These are phyloP conservation scores for Mallotus villosus DNA, from an alignment of 2,797 vertebrate species.

Conservation along the genomic window DNA sequence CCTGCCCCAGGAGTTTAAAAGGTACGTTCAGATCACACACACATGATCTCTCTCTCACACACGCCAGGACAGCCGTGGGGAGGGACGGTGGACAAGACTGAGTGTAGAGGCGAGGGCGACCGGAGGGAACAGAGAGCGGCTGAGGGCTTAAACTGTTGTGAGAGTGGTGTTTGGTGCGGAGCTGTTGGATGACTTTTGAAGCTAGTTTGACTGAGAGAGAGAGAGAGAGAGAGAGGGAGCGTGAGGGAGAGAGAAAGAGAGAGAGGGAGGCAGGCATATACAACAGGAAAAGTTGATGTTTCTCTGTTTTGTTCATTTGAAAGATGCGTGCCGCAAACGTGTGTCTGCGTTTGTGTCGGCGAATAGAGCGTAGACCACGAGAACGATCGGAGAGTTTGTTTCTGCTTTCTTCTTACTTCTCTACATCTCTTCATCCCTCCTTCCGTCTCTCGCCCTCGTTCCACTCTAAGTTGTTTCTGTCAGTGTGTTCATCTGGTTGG, in stretches of 20 bases:
- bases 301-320: not conserved
- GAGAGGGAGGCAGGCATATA: not conserved
- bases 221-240: not conserved
- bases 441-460: slow-evolving; percentile 12
- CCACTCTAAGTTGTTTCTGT: slow-evolving; percentile 44
- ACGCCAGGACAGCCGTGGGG: slow-evolving; percentile 31
- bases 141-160: slow-evolving; percentile 29
- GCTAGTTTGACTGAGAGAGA: not conserved
- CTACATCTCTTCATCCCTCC: slow-evolving; percentile 5
- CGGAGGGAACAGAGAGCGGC: slow-evolving; percentile 16
- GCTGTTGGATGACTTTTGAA: slow-evolving; percentile 22
- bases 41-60: slow-evolving; percentile 29
- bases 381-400: slow-evolving; percentile 23
- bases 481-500: slow-evolving; percentile 34
- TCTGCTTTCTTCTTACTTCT: slow-evolving; percentile 11
- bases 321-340: slow-evolving; percentile 4
- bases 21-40: slow-evolving; percentile 78
- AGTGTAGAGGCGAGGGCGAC: not conserved
- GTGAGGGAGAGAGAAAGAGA: not conserved
- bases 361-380: slow-evolving; percentile 33
- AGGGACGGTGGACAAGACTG: slow-evolving; percentile 35
- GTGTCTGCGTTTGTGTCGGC: slow-evolving; percentile 6
- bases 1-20: slow-evolving; percentile 98
- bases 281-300: slow-evolving; percentile 13
- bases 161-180: slow-evolving; percentile 14